These are phyloP conservation scores for Sinonovacula constricta DNA, from an alignment of 1,140 invertebrate species.

Conservation along the genomic window DNA sequence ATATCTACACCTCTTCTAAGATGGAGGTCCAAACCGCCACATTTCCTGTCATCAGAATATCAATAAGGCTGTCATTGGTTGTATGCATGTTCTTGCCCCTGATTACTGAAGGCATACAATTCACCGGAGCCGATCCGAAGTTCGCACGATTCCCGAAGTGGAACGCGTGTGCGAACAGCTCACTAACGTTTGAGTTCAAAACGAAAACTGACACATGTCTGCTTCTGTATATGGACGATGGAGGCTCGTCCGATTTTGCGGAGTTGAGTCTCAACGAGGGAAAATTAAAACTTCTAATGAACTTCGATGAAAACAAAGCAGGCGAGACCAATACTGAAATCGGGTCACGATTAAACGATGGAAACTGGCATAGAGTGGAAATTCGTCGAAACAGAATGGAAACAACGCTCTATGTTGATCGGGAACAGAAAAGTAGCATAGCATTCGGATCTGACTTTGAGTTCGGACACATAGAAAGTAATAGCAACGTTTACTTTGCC, in stretches of 20 bases:
- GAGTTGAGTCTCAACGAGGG: constrained; percentile 58
- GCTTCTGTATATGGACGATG: constrained; percentile 75
- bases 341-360: constrained; percentile 63
- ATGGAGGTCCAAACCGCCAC: too few species aligned
- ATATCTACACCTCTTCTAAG: too few species aligned
- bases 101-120: neutral
- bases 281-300: constrained; percentile 63
- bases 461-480: constrained; percentile 57
- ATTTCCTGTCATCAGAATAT: too few species aligned
- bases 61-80: too few species aligned
- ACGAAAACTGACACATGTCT: constrained; percentile 57
- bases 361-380: constrained; percentile 71
- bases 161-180: constrained; percentile 73
- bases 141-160: constrained; percentile 73
- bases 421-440: constrained; percentile 54
- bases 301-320: constrained; percentile 67
- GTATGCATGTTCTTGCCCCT: too few species aligned
- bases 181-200: constrained; percentile 74
- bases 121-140: neutral
- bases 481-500: constrained; percentile 70
- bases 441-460: constrained; percentile 68
- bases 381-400: constrained; percentile 70
- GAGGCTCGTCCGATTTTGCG: constrained; percentile 70
- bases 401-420: constrained; percentile 69
- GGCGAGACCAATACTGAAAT: constrained; percentile 61